Base-by-base conservation (phyloP, 23 tunicate genomes). In the Halocynthia roretzi region DNA sequence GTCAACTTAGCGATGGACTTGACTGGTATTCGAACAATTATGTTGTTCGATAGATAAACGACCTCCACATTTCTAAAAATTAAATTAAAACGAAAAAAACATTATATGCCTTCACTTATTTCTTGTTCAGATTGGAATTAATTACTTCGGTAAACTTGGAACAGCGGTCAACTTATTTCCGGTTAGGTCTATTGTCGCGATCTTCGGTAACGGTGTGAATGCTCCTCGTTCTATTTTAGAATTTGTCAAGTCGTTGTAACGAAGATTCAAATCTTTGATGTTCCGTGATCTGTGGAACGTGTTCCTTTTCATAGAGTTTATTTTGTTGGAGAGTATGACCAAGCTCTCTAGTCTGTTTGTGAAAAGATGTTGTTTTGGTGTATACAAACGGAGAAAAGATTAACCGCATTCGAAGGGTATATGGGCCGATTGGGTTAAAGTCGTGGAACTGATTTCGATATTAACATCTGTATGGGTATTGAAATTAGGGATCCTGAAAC, bases 111-210 rank as follows among this genome's bases (percentile, higher is more conserved):
- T 68, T 1, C 17, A 68, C 12, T 18, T 21, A 68, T 19, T 17
- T 68, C n/a, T n/a, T 68, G 14, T 12, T 68, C 40, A 1, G 40
- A 68, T 15, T 68, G 23, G 11, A 8, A 12, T 44, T 22, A 78
- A 69, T 51, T 65, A 80, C 94, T 80, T 77, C 18, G 94, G 94
- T 14, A 87, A 70, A 23, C 61, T 81, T 14, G 94, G 94, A 7
- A 87, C 83, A 2, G 87, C 83, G 6, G 72, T 65, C 56, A 87
- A 72, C 52, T 61, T 68, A 68, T 87, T 87, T 31, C 84, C 81
- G 53, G 80, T 62, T 6, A 87, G 71, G 56, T 87, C 87, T 7
- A 87, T 61, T 14, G 19, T 67, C 6, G 51, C 53, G 50, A 82
- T 49, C n/a, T 17, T 48, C n/a, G 50, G 54, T 56, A 87, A 68